Evolutionary conservation across 2,113 vertebrate species (phyloP), one percentile per base, ranked within the genome.

Genomic region (Mugil cephalus): DNA sequence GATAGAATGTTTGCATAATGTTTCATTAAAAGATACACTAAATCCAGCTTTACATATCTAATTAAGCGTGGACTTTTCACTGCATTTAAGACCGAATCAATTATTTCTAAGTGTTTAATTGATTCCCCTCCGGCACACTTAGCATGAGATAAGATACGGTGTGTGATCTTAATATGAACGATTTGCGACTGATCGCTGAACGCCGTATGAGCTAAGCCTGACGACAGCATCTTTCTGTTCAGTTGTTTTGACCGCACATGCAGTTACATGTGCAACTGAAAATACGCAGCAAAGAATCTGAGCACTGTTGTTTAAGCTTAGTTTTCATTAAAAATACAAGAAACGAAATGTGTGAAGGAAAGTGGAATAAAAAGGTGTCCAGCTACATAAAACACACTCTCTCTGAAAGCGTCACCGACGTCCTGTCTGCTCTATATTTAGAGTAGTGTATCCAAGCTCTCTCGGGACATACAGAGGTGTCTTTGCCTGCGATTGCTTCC

Each of bases 51-150:
- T 50, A 24, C 13, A 63, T 42, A 40, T 72, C 42, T 45, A 60
- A 79, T 78, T 35, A 38, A 60, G 47, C 14, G 10, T 30, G 34
- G 17, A 60, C 8, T 18, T 64, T 67, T 68, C 14, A 36, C 18
- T 11, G 58, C 56, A 63, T 74, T 75, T 76, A 43, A 84, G 30
- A 77, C 40, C 7, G 55, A 78, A 85, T 87, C 81, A 79, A 86
- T 85, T 74, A 70, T 67, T 67, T 68, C 36, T 83, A 82, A 87
- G 54, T 51, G 69, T 67, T 81, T 77, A 71, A 89, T 79, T 80
- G 70, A 85, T 87, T 87, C 60, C 51, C 55, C 24, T 58, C 40
- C 42, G 18, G 60, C 43, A 74, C 8, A 60, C 0, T 75, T 43
- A 77, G 35, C 30, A 42, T 59, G 59, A 78, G 73, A 53, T 62